Percentiles rank a stretch among this genome's conserved stretches.
These are phyloP conservation scores for Columba janthina DNA, from an alignment of 2,113 vertebrate genomes.

Conservation along the genomic window DNA sequence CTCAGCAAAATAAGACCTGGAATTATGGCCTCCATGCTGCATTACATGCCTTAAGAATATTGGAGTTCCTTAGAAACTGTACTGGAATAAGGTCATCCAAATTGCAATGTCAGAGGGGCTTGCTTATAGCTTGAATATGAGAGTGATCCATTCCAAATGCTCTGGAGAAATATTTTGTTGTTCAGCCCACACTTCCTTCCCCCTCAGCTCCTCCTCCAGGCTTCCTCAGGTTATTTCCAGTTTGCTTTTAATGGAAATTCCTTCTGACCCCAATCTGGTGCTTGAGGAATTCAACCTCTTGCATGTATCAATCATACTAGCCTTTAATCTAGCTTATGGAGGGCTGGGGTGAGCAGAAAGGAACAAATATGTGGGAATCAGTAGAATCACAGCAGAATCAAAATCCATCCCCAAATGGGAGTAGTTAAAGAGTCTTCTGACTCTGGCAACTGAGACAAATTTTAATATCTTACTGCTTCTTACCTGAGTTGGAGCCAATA, in stretches of 20 bases:
- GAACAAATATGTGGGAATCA: neutral
- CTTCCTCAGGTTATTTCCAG: constrained; percentile 14
- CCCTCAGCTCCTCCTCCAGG: neutral
- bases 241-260: constrained; percentile 50
- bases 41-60: neutral
- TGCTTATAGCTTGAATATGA: neutral
- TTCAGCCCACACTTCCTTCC: neutral
- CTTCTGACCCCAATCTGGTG: constrained; percentile 18
- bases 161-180: neutral
- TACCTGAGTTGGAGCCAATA: neutral
- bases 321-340: constrained; percentile 19
- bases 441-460: neutral
- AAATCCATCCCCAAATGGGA: neutral
- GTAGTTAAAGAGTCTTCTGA: neutral
- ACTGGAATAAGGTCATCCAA: neutral
- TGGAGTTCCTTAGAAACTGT: neutral
- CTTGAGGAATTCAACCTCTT: constrained; percentile 7
- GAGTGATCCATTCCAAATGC: neutral
- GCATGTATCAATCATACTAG: neutral
- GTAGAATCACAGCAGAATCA: neutral
- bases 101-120: neutral
- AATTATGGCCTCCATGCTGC: neutral
- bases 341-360: neutral
- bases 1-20: neutral
- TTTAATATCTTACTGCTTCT: neutral